Evolutionary conservation across 2,113 vertebrate species (phyloP).

Genomic region (Hydrolagus affinis): DNA sequence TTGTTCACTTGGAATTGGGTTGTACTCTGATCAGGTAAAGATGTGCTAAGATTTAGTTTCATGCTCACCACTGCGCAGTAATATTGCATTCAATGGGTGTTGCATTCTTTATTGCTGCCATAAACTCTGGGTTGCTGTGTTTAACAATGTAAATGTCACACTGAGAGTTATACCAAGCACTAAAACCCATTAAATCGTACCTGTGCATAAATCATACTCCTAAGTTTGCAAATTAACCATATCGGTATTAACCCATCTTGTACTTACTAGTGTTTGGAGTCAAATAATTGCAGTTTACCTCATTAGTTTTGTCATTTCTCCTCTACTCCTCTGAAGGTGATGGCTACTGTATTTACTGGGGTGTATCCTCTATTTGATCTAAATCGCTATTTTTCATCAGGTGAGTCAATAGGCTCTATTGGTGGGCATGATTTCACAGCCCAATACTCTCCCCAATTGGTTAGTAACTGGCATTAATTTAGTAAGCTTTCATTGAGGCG

Average conservation of each 20-base stretch:
- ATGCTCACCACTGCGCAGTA: conserved; percentile 44
- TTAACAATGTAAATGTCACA: background rate
- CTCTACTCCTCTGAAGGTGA: too few species aligned
- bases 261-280: too few species aligned
- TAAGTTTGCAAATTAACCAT: background rate
- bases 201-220: background rate
- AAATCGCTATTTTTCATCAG: too few species aligned
- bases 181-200: background rate
- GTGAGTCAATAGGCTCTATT: too few species aligned
- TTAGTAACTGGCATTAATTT: background rate
- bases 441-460: background rate
- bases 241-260: background rate
- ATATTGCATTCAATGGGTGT: conserved; percentile 50
- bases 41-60: conserved; percentile 55
- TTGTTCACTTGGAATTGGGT: conserved; percentile 52
- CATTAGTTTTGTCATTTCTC: too few species aligned
- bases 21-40: conserved; percentile 52
- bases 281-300: too few species aligned
- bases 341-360: too few species aligned
- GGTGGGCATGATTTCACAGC: background rate
- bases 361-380: too few species aligned
- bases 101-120: conserved; percentile 40
- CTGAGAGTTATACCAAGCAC: background rate
- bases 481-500: background rate
- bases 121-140: background rate